Percentiles rank a stretch among this genome's conserved stretches.
phyloP scores from a whole-genome alignment of 2,888 invertebrate genomes.

The Caenorhabditis macrosperma region DNA sequence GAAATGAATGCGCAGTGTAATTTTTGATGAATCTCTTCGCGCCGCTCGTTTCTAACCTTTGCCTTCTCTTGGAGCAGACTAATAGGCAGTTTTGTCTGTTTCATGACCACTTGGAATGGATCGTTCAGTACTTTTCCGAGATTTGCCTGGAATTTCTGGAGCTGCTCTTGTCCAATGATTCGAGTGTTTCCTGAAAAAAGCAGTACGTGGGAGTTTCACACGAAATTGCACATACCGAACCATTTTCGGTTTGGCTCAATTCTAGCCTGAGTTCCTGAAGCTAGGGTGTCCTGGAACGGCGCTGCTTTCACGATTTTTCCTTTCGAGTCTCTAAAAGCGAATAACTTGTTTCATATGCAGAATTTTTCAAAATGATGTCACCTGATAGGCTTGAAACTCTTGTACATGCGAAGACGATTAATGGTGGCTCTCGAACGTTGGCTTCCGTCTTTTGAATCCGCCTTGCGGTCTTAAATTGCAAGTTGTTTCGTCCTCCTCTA shows the following conservation, averaged over 20 bases:
- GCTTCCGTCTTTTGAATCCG: constrained; percentile 59
- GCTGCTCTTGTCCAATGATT: constrained; percentile 89
- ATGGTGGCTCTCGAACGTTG: constrained; percentile 90
- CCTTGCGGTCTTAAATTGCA: constrained; percentile 82
- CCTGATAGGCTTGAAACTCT: constrained; percentile 95
- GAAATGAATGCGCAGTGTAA: constrained; percentile 23
- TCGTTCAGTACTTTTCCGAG: constrained; percentile 94
- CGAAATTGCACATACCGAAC: constrained; percentile 86
- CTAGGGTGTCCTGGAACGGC: constrained; percentile 92
- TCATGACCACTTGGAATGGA: constrained; percentile 98
- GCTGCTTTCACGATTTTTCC: constrained; percentile 94
- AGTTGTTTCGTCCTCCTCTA: not conserved
- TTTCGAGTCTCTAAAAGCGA: constrained; percentile 84
- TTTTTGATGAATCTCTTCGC: constrained; percentile 14
- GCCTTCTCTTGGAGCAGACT: constrained; percentile 92
- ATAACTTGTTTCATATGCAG: not conserved
- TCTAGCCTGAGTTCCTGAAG: constrained; percentile 92
- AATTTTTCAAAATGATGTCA: constrained; percentile 65
- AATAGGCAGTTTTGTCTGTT: constrained; percentile 93
- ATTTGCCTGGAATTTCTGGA: constrained; percentile 88
- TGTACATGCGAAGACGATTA: constrained; percentile 96
- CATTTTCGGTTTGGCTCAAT: constrained; percentile 98
- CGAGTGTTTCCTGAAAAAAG: constrained; percentile 87
- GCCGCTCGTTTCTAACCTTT: constrained; percentile 80
- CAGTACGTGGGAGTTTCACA: not conserved